Evolutionary conservation across 2,888 invertebrate species (phyloP), one percentile per base, ranked within the genome.

Genomic region (Herminia tarsipennalis): DNA sequence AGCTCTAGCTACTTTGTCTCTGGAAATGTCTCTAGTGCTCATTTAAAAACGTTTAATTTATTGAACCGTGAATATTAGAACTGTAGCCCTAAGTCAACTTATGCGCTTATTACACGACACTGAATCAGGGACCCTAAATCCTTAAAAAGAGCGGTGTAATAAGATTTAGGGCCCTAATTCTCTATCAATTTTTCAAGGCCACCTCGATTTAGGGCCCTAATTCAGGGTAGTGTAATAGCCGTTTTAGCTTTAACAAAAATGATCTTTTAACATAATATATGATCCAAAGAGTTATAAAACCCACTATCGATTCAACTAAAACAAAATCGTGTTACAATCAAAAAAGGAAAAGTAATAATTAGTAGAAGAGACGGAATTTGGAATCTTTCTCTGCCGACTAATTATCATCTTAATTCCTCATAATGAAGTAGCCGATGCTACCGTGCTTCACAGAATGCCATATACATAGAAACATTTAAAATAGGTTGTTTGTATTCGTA

Each of bases 391-490:
- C 62, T 68, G 66, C 70, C 53, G 67, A 61, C 72, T 79, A 78
- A 85, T 86, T 84, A 84, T 76, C 77, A 83, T 81, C 65, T 80
- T 80, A 84, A 85, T 83, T 80, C 66, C 56, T 73, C 58, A 65
- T 81, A 78, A 81, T 77, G 71, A 80, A 72, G 70, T 53, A 57
- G 58, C 68, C 44, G 48, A 46, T 35, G 84, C 83, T 83, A 83
- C 85, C 69, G 81, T 62, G 55, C 67, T 83, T 75, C 75, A 56
- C 55, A 68, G 74, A 83, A 81, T 60, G 59, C 50, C 54, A 51
- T 62, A 43, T 48, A 63, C 49, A 53, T 56, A 48, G 63, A 64
- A 62, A 24, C 71, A 65, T 63, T 67, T 67, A 67, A 83, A 78
- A 55, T 53, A 66, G 66, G 55, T 56, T 67, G 56, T 72, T 74